Evolutionary conservation across 1,140 invertebrate species (phyloP).

Genomic region (Drosophila malerkotliana): DNA sequence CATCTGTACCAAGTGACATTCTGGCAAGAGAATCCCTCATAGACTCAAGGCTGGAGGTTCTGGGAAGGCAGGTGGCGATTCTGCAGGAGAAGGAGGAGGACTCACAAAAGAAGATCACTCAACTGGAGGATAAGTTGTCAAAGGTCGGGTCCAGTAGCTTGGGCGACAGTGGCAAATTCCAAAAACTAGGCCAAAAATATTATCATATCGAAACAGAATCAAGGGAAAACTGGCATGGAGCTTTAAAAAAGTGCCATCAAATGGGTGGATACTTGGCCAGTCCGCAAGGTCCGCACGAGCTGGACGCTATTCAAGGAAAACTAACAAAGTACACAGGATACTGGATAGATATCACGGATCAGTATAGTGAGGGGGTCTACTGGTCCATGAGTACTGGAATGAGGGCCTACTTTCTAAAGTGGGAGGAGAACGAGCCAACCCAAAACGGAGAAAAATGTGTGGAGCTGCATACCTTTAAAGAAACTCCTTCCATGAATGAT

Average conservation of each 20-base stretch:
- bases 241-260: conserved; percentile 4
- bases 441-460: not conserved
- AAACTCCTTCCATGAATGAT: not conserved
- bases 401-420: not conserved
- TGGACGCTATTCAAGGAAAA: not conserved
- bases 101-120: not conserved
- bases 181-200: conserved; percentile 2
- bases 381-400: not conserved
- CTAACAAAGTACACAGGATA: not conserved
- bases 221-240: conserved; percentile 11
- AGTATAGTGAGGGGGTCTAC: not conserved
- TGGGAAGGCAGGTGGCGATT: not conserved
- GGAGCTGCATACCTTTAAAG: not conserved
- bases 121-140: not conserved
- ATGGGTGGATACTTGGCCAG: conserved; percentile 25
- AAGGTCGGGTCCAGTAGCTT: not conserved
- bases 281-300: conserved; percentile 7
- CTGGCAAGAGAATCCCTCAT: not conserved
- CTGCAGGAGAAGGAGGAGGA: not conserved
- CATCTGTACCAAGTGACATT: not conserved
- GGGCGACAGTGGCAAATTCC: not conserved
- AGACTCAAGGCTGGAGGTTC: not conserved
- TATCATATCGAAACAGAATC: conserved; percentile 10
- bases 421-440: not conserved
- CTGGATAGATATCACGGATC: conserved; percentile 11